Conservation (phyloP, 2,797 vertebrate genomes). For the Sebastes itinus region DNA sequence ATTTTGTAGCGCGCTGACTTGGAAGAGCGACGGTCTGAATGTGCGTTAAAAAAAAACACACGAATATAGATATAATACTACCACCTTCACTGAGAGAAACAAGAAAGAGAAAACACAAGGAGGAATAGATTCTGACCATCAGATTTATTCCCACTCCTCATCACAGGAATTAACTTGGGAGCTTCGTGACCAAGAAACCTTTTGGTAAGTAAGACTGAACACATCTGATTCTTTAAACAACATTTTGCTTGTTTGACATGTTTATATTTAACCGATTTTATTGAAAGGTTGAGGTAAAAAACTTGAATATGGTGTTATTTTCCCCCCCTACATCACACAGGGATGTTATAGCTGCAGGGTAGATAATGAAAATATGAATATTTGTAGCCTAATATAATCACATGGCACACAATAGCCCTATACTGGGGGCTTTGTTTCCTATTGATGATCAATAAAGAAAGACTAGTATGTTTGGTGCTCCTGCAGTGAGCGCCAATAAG, state of each 20-base stretch:
- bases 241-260: neutral
- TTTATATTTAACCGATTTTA: neutral
- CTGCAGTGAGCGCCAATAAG: conserved; percentile 23
- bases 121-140: neutral
- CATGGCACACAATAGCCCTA: neutral
- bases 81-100: neutral
- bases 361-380: neutral
- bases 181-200: conserved; percentile 16
- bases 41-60: conserved; percentile 36
- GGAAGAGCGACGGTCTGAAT: conserved; percentile 5
- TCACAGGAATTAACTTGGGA: conserved; percentile 52
- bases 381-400: neutral
- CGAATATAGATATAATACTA: neutral
- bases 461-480: neutral
- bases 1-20: conserved; percentile 10
- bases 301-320: neutral
- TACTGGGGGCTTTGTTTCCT: neutral
- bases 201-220: conserved; percentile 71
- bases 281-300: neutral
- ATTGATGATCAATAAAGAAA: conserved; percentile 27
- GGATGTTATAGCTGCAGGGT: neutral
- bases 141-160: conserved; percentile 2
- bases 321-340: too few relatives aligned
- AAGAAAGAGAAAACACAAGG: neutral
- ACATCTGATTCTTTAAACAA: neutral